Evolutionary conservation across 2,888 invertebrate species (phyloP), one percentile per base, ranked within the genome.

Genomic region (Apamea sordens): DNA sequence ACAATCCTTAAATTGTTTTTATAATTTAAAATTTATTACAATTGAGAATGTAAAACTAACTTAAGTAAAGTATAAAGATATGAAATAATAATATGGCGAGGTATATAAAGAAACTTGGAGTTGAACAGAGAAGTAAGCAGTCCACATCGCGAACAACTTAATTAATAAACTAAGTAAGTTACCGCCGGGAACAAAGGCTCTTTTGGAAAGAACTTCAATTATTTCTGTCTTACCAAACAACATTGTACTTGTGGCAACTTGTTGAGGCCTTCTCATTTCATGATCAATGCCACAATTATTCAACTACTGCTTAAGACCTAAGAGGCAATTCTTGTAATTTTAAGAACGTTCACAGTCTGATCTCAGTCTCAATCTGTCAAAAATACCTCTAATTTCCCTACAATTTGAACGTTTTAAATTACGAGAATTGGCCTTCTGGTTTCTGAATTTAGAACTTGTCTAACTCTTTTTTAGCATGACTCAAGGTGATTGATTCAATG

Each of bases 141-240:
- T 76, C 70, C 77, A 80, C 79, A 86, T 88, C 78, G 71, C 73
- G 78, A 74, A 88, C 73, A 83, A 83, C 77, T 86, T 83, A 87
- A 86, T 89, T 87, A 89, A 90, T 89, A 83, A 88, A 83, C 83
- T 80, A 80, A 77, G 82, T 83, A 86, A 85, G 79, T 88, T 88
- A 84, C 73, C 77, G 80, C 68, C 79, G 56, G 53, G 83, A 79
- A 89, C 82, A 84, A 86, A 85, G 78, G 75, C 64, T 78, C 83
- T 76, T 82, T 89, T 81, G 63, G 77, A 87, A 86, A 89, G 80
- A 88, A 85, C 74, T 85, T 84, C 56, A 64, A 84, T 81, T 86
- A 84, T 81, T 83, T 81, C 78, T 80, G 61, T 81, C 76, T 77
- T 79, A 69, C 69, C 56, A 69, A 85, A 86, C 85, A 78, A 83